Conservation (phyloP, 2,797 vertebrate genomes). For the Micromesistius poutassou region DNA sequence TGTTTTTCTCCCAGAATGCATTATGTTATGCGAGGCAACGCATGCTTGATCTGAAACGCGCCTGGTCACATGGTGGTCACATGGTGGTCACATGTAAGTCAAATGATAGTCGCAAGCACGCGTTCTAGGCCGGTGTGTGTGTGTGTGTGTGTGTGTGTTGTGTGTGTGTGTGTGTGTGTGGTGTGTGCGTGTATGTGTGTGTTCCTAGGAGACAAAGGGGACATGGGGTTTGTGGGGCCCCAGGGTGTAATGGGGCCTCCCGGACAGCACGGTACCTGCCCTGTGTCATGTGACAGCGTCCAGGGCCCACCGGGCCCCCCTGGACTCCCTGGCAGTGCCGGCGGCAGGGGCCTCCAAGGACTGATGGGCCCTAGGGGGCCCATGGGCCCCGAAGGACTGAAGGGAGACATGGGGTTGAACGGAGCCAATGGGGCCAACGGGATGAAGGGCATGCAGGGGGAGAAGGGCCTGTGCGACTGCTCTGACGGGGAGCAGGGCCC, state of each 20-base stretch:
- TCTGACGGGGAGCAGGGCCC: slow-evolving; percentile 41
- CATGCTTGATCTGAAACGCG: too few relatives aligned
- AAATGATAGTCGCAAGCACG: too few relatives aligned
- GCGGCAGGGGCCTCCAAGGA: slow-evolving; percentile 63
- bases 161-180: slow-evolving; percentile 3
- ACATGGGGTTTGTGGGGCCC: slow-evolving; percentile 51
- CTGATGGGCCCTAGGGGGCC: slow-evolving; percentile 43
- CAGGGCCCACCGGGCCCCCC: slow-evolving; percentile 50
- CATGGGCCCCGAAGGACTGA: slow-evolving; percentile 56
- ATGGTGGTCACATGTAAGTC: too few relatives aligned
- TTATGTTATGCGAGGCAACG: too few relatives aligned
- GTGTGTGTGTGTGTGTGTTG: neutral
- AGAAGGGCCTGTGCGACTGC: slow-evolving; percentile 64
- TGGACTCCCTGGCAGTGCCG: slow-evolving; percentile 59
- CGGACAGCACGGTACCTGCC: slow-evolving; percentile 65
- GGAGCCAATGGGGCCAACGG: slow-evolving; percentile 53
- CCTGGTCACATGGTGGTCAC: too few relatives aligned
- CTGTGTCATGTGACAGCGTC: slow-evolving; percentile 46
- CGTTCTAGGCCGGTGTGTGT: too few relatives aligned
- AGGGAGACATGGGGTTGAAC: slow-evolving; percentile 55
- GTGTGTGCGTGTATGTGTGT: slow-evolving; percentile 12
- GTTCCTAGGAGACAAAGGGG: slow-evolving; percentile 71
- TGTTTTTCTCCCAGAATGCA: too few relatives aligned
- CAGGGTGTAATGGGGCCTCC: slow-evolving; percentile 56
- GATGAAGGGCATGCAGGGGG: slow-evolving; percentile 59